phyloP scores from a whole-genome alignment of 2,888 invertebrate genomes.

The Neuroscelio doddi region DNA sequence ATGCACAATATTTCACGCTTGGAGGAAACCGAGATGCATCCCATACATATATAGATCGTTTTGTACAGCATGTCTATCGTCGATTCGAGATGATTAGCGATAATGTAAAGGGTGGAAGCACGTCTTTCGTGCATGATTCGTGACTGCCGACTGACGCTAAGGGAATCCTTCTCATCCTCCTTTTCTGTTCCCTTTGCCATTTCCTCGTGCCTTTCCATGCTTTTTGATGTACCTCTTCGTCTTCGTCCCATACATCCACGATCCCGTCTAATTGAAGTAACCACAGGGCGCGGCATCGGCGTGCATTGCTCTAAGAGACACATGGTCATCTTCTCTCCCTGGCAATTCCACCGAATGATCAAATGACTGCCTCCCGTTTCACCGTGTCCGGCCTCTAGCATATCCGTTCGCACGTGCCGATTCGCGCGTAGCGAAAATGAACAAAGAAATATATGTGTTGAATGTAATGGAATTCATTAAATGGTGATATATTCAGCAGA shows the following conservation, averaged over 20 bases:
- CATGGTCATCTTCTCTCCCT: slow-evolving; percentile 47
- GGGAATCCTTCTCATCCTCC: slow-evolving; percentile 18
- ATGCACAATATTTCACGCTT: neutral
- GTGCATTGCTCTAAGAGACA: slow-evolving; percentile 43
- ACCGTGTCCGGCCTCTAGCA: slow-evolving; percentile 53
- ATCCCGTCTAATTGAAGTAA: slow-evolving; percentile 71
- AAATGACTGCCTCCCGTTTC: slow-evolving; percentile 66
- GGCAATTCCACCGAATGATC: slow-evolving; percentile 64
- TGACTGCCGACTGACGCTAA: slow-evolving; percentile 51
- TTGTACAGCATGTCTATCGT: slow-evolving; percentile 53
- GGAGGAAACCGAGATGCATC: slow-evolving; percentile 19
- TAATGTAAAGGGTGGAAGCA: slow-evolving; percentile 65
- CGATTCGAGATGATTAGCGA: slow-evolving; percentile 64
- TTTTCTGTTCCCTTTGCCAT: slow-evolving; percentile 31
- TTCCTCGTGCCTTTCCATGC: slow-evolving; percentile 19
- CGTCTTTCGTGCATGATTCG: slow-evolving; percentile 61
- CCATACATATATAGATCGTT: slow-evolving; percentile 23
- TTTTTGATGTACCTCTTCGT: slow-evolving; percentile 32
- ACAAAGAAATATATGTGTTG: slow-evolving; percentile 13
- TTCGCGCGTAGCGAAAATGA: slow-evolving; percentile 30
- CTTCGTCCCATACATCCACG: slow-evolving; percentile 57
- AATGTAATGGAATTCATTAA: slow-evolving; percentile 34
- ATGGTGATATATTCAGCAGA: neutral
- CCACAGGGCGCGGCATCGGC: slow-evolving; percentile 65
- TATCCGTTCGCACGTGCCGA: slow-evolving; percentile 66